Conservation (phyloP, 2,113 vertebrate genomes). For the Pithys albifrons region DNA sequence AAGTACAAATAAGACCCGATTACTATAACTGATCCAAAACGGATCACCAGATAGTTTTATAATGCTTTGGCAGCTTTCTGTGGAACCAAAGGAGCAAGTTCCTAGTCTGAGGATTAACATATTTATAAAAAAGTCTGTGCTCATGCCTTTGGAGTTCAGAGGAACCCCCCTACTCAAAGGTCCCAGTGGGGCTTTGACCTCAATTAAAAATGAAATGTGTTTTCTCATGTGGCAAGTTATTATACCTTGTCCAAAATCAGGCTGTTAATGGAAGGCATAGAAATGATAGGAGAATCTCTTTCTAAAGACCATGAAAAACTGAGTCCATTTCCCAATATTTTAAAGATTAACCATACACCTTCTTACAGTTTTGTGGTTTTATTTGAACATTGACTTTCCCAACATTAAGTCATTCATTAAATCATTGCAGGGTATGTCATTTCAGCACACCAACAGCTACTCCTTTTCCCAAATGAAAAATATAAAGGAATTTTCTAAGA, state of each 20-base stretch:
- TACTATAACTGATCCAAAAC: background rate
- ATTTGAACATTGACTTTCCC: background rate
- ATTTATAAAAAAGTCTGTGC: background rate
- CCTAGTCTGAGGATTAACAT: background rate
- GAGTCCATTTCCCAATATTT: background rate
- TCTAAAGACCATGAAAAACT: background rate
- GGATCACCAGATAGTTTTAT: background rate
- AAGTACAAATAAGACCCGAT: background rate
- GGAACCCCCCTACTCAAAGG: background rate
- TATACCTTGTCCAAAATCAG: background rate
- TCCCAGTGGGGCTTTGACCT: background rate
- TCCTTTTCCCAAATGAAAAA: background rate
- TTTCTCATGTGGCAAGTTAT: background rate
- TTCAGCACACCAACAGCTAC: background rate
- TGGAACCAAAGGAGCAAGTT: background rate
- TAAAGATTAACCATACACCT: background rate
- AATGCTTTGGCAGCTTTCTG: background rate
- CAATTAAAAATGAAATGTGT: background rate
- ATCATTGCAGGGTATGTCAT: background rate
- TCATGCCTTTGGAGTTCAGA: background rate
- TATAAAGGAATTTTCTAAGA: background rate
- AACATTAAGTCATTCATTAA: background rate
- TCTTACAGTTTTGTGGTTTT: background rate
- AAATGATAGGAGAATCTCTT: background rate
- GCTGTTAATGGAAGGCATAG: background rate